Conservation (phyloP, 2,888 invertebrate genomes). For the Strigamia transsilvanica region DNA sequence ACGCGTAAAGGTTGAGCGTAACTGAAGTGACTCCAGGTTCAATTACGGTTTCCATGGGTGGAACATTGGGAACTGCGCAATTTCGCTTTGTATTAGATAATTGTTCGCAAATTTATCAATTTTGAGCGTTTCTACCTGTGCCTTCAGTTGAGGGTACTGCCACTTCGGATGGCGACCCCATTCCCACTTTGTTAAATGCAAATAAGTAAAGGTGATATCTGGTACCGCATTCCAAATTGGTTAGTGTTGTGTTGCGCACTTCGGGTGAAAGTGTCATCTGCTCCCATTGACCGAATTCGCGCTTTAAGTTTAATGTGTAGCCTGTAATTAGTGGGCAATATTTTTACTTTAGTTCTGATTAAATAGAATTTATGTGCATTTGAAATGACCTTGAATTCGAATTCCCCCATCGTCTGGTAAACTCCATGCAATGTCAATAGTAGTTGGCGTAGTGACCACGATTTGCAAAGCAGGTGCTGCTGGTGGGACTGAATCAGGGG, state of each 20-base stretch:
- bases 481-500: constrained; percentile 48
- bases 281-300: constrained; percentile 57
- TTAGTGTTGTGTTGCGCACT: constrained; percentile 57
- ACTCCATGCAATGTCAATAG: constrained; percentile 53
- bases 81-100: not conserved
- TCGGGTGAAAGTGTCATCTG: constrained; percentile 58
- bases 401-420: constrained; percentile 53
- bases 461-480: constrained; percentile 51
- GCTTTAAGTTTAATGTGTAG: constrained; percentile 56
- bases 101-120: not conserved
- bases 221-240: constrained; percentile 63
- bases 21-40: constrained; percentile 66
- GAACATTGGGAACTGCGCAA: constrained; percentile 54
- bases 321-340: constrained; percentile 52
- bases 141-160: constrained; percentile 64
- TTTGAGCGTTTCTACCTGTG: constrained; percentile 60
- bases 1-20: constrained; percentile 67
- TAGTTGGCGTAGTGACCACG: constrained; percentile 21
- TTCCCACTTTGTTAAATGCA: constrained; percentile 63
- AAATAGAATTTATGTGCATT: not conserved
- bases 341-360: no score
- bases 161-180: constrained; percentile 62
- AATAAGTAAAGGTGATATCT: constrained; percentile 63
- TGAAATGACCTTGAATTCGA: constrained; percentile 43
- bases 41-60: constrained; percentile 53